Percentiles rank a stretch among this genome's conserved stretches.
phyloP scores from a whole-genome alignment of 2,113 vertebrate genomes.

The Istiophorus platypterus region DNA sequence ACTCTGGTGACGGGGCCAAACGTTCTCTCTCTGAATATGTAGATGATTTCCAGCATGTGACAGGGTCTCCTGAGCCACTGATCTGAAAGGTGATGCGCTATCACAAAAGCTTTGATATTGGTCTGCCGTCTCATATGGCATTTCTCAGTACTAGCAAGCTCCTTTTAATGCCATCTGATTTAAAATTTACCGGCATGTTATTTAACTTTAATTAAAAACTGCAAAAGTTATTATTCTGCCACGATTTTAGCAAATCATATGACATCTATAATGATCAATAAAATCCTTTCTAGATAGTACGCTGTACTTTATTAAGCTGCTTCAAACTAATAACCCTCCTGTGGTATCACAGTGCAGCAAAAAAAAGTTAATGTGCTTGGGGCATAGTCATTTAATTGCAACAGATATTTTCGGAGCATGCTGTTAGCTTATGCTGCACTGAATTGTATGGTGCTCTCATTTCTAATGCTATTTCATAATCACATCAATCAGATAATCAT shows the following conservation, averaged over 20 bases:
- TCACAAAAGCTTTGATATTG: neutral
- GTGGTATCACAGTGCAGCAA: neutral
- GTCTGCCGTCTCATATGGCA: neutral
- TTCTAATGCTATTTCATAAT: constrained; percentile 3
- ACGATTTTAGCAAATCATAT: neutral
- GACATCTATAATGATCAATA: neutral
- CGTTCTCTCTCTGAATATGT: constrained; percentile 20
- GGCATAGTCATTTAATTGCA: constrained; percentile 8
- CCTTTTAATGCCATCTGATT: neutral
- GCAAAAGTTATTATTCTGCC: neutral
- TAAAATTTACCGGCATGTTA: neutral
- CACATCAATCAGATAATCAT: neutral
- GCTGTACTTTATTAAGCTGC: neutral
- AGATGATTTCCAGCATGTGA: constrained; percentile 27
- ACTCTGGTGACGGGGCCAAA: constrained; percentile 28
- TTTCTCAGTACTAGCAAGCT: neutral
- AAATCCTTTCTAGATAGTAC: neutral
- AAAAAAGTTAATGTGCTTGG: neutral
- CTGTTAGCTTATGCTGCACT: neutral
- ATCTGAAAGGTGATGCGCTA: constrained; percentile 12
- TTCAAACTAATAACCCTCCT: neutral
- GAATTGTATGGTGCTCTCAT: neutral
- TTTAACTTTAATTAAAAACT: constrained; percentile 1
- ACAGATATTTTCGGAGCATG: constrained; percentile 13
- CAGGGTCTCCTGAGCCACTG: constrained; percentile 4